These are phyloP conservation scores for Pempheris klunzingeri DNA, from an alignment of 2,797 vertebrate species.

Conservation along the genomic window DNA sequence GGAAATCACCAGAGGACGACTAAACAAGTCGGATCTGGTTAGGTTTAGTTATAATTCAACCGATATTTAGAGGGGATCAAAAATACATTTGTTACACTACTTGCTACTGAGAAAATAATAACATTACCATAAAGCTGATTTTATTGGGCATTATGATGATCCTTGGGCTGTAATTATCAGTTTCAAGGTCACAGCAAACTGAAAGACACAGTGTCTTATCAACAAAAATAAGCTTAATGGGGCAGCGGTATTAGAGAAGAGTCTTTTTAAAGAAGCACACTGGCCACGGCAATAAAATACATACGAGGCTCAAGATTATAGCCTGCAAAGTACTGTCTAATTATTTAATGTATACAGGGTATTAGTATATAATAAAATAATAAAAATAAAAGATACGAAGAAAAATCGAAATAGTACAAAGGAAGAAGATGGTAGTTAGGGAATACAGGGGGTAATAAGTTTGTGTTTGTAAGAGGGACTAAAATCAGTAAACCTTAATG, in stretches of 20 bases:
- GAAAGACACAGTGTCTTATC: conserved; percentile 43
- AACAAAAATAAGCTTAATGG: conserved; percentile 33
- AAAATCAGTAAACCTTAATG: no score
- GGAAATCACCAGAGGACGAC: conserved; percentile 8
- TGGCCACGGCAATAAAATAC: conserved; percentile 14
- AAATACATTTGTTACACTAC: conserved; percentile 49
- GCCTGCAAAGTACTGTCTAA: background rate
- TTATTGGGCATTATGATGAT: conserved; percentile 45
- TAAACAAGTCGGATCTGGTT: conserved; percentile 16
- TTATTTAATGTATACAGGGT: background rate
- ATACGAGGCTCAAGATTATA: background rate
- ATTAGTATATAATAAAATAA: background rate
- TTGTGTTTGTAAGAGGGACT: conserved; percentile 4
- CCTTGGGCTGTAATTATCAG: conserved; percentile 60
- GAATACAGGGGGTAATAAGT: background rate
- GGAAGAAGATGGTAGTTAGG: no score
- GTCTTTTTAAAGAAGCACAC: conserved; percentile 2
- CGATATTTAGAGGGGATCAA: conserved; percentile 55
- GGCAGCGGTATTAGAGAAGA: conserved; percentile 18
- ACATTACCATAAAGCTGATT: conserved; percentile 68
- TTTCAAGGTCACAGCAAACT: conserved; percentile 53
- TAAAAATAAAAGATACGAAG: no score
- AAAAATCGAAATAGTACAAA: no score
- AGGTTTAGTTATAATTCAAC: conserved; percentile 51
- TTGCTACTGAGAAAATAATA: conserved; percentile 50